Conservation (phyloP, 1,140 invertebrate species). For the Drosophila aff. region DNA sequence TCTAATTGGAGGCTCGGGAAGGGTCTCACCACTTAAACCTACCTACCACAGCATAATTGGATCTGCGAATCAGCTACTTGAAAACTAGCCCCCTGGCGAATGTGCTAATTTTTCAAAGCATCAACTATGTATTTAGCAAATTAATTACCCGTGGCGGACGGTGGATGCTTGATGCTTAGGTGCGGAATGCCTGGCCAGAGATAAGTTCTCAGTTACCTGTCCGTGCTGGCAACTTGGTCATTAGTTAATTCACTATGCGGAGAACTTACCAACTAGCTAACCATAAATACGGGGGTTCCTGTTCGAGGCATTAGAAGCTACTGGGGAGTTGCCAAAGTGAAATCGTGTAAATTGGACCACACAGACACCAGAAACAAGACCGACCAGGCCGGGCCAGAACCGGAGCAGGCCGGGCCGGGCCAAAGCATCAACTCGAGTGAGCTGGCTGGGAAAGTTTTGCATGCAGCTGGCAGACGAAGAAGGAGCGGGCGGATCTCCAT, state of each 20-base stretch:
- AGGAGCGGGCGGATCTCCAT: slow-evolving; percentile 40
- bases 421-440: slow-evolving; percentile 27
- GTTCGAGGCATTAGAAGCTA: slow-evolving; percentile 52
- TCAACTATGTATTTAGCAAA: slow-evolving; percentile 57
- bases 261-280: slow-evolving; percentile 69
- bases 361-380: slow-evolving; percentile 63
- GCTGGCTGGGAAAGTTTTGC: slow-evolving; percentile 64
- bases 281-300: slow-evolving; percentile 61
- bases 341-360: slow-evolving; percentile 83
- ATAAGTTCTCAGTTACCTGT: slow-evolving; percentile 23
- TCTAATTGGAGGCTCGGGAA: no score
- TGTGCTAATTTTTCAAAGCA: slow-evolving; percentile 56
- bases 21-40: no score
- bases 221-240: slow-evolving; percentile 57
- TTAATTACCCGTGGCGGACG: slow-evolving; percentile 56
- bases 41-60: background rate
- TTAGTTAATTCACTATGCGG: slow-evolving; percentile 78
- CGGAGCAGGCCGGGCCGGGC: slow-evolving; percentile 8
- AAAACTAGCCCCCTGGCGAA: slow-evolving; percentile 13
- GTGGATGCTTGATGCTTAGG: slow-evolving; percentile 39
- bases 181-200: slow-evolving; percentile 39
- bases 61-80: background rate
- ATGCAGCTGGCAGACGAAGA: slow-evolving; percentile 45
- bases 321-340: slow-evolving; percentile 62
- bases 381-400: slow-evolving; percentile 34